These are phyloP conservation scores for Archips xylosteana DNA, from an alignment of 2,888 invertebrate genomes.

Conservation along the genomic window DNA sequence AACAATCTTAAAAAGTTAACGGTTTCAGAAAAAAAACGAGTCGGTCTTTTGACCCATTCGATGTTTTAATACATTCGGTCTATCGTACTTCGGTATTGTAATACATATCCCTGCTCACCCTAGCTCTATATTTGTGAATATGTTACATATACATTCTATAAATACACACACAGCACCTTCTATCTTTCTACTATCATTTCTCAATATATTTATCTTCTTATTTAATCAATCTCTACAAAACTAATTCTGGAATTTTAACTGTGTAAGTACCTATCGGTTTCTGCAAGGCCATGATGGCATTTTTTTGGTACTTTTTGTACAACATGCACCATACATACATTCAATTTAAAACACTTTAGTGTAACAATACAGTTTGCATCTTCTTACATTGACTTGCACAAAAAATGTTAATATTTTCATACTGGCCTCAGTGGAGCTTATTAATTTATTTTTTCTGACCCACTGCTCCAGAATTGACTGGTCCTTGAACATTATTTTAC, in stretches of 20 bases:
- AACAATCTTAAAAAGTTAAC: too few relatives aligned
- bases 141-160: conserved; percentile 6
- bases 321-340: not conserved
- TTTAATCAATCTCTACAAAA: not conserved
- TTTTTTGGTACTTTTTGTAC: not conserved
- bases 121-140: conserved; percentile 1
- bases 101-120: too few relatives aligned
- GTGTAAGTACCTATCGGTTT: not conserved
- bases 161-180: conserved; percentile 33
- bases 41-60: too few relatives aligned
- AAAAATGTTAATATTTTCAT: not conserved
- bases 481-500: not conserved
- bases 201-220: not conserved
- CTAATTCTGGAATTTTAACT: not conserved
- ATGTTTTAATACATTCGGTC: too few relatives aligned
- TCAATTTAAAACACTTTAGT: not conserved
- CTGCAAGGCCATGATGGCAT: not conserved
- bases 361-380: not conserved
- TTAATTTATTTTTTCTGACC: not conserved
- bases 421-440: not conserved
- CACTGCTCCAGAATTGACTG: not conserved
- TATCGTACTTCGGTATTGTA: too few relatives aligned
- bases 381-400: not conserved
- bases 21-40: too few relatives aligned
- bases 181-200: conserved; percentile 17